A percentile compares a stretch with the other conserved stretches of the same genome.
phyloP scores from a whole-genome alignment of 2,888 invertebrate genomes.

The Tuberolachnus salignus region DNA sequence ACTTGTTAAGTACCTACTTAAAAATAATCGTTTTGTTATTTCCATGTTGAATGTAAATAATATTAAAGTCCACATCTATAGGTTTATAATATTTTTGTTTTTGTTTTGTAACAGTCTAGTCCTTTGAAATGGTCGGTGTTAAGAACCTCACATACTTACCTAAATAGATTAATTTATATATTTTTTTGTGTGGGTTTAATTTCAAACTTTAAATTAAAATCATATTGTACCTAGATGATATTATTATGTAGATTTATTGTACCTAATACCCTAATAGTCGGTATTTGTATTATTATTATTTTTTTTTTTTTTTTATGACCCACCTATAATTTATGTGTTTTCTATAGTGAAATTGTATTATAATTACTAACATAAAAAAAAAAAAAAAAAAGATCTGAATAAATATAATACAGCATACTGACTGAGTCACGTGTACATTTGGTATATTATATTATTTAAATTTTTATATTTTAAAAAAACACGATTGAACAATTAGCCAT shows the following conservation, averaged over 20 bases:
- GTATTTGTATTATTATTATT: not conserved
- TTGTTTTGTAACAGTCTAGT: slow-evolving; percentile 51
- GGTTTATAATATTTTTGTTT: slow-evolving; percentile 35
- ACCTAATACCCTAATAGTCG: not conserved
- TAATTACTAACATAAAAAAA: too few species aligned
- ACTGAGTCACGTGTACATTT: not conserved
- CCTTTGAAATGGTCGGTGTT: slow-evolving; percentile 13
- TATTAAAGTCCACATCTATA: slow-evolving; percentile 39
- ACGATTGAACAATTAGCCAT: slow-evolving; percentile 16
- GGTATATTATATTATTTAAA: not conserved
- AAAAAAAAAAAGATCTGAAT: not conserved
- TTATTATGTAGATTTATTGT: slow-evolving; percentile 8
- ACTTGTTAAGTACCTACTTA: not conserved
- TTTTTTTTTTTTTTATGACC: not conserved
- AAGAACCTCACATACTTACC: not conserved
- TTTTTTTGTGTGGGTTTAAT: slow-evolving; percentile 9
- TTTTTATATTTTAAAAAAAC: slow-evolving; percentile 11
- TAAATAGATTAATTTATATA: slow-evolving; percentile 23
- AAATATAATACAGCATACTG: not conserved
- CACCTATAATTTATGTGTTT: slow-evolving; percentile 1
- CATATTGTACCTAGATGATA: slow-evolving; percentile 28
- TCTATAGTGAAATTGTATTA: slow-evolving; percentile 18
- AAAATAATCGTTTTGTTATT: slow-evolving; percentile 25
- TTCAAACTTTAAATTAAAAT: slow-evolving; percentile 15
- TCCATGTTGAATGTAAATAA: slow-evolving; percentile 34